Conservation (phyloP, 2,797 vertebrate species). For the Xerus rutilus region DNA sequence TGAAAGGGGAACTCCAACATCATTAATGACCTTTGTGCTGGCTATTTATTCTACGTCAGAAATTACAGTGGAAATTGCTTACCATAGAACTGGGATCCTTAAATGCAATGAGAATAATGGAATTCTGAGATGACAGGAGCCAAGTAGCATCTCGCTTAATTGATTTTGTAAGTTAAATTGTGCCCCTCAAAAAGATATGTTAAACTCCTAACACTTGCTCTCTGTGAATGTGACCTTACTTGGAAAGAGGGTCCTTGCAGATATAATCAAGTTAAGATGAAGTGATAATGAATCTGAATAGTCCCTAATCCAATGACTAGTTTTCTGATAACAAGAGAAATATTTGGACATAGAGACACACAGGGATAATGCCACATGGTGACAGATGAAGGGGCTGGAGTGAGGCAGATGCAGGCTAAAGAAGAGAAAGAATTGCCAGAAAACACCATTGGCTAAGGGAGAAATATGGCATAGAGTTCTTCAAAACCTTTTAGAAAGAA, state of each 20-base stretch:
- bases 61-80: neutral
- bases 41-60: slow-evolving; percentile 3
- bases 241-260: neutral
- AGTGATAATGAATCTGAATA: neutral
- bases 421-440: neutral
- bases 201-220: neutral
- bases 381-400: neutral
- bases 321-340: neutral
- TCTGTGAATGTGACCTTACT: slow-evolving; percentile 23
- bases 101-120: neutral
- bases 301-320: neutral
- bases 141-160: neutral
- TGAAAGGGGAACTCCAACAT: neutral
- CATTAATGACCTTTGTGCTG: neutral
- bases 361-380: neutral
- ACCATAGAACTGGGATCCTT: neutral
- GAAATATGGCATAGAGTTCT: neutral
- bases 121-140: neutral
- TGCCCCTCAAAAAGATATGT: neutral
- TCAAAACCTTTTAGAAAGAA: neutral
- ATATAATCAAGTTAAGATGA: slow-evolving; percentile 30
- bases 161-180: neutral
- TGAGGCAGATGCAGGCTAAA: neutral
- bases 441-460: neutral
- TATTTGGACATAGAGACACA: neutral